Conservation (phyloP, 1,140 invertebrate species). For the Pachypeltis micranthus region DNA sequence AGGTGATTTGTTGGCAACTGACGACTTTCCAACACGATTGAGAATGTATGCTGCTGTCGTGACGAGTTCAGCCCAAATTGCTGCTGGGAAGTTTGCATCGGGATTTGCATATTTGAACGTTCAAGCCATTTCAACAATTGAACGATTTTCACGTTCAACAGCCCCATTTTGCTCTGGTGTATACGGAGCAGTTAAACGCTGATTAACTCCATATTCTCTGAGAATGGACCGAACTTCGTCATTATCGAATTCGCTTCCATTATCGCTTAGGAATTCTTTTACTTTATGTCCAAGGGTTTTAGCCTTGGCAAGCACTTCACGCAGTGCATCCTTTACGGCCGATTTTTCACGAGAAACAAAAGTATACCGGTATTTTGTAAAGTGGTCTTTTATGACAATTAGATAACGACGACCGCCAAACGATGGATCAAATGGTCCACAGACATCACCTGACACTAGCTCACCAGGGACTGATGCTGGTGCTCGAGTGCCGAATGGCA, state of each 20-base stretch:
- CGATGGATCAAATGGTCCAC: background rate
- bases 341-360: background rate
- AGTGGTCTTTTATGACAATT: no score
- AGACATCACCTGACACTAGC: background rate
- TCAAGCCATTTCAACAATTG: slow-evolving; percentile 19
- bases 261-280: no score
- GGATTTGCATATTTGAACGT: slow-evolving; percentile 13
- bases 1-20: background rate
- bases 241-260: background rate
- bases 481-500: background rate
- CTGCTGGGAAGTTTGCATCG: background rate
- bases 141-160: no score
- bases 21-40: background rate
- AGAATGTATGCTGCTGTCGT: background rate
- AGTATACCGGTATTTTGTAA: no score
- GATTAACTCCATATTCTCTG: background rate
- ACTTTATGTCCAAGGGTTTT: background rate
- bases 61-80: background rate
- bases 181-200: background rate
- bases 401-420: background rate
- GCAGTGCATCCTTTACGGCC: background rate
- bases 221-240: background rate
- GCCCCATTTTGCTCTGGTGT: background rate
- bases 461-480: background rate
- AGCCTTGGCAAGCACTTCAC: background rate